Percentiles rank a stretch among this genome's conserved stretches.
phyloP scores from a whole-genome alignment of 1,140 invertebrate genomes.

The Lepidurus apus region DNA sequence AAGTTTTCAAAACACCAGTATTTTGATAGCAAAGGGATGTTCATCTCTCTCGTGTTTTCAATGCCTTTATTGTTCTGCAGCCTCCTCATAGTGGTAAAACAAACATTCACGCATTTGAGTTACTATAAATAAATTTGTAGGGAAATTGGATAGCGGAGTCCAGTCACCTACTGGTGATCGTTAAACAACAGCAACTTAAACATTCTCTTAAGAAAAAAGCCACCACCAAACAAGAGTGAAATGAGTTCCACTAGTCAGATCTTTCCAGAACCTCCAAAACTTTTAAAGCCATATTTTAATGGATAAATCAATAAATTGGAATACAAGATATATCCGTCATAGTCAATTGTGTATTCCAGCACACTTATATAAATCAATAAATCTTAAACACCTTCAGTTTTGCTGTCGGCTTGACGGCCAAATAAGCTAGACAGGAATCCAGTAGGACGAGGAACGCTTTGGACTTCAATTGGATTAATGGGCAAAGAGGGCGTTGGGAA shows the following conservation, averaged over 20 bases:
- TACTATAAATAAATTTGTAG: conserved; percentile 48
- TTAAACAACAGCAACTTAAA: conserved; percentile 69
- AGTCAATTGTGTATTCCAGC: too few relatives aligned
- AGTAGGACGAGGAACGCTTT: neutral
- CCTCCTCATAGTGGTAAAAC: conserved; percentile 86
- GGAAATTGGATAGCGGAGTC: conserved; percentile 80
- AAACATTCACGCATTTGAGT: conserved; percentile 4
- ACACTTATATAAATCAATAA: too few relatives aligned
- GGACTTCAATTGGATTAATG: neutral
- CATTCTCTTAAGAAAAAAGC: conserved; percentile 25
- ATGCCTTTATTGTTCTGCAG: conserved; percentile 84
- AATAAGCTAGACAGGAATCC: neutral
- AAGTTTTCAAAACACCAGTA: conserved; percentile 82
- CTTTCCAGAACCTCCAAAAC: neutral
- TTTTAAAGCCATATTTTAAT: conserved; percentile 2
- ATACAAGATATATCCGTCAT: neutral
- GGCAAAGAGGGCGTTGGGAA: neutral
- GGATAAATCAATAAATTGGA: neutral
- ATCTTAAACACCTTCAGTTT: too few relatives aligned
- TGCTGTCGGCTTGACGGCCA: neutral
- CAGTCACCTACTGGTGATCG: conserved; percentile 72
- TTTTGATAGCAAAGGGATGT: conserved; percentile 85
- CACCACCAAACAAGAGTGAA: neutral
- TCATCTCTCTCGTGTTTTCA: conserved; percentile 86
- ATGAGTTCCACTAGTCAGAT: neutral